These are phyloP conservation scores for Epinephelus fuscoguttatus DNA, from an alignment of 2,113 vertebrate genomes.

Conservation along the genomic window DNA sequence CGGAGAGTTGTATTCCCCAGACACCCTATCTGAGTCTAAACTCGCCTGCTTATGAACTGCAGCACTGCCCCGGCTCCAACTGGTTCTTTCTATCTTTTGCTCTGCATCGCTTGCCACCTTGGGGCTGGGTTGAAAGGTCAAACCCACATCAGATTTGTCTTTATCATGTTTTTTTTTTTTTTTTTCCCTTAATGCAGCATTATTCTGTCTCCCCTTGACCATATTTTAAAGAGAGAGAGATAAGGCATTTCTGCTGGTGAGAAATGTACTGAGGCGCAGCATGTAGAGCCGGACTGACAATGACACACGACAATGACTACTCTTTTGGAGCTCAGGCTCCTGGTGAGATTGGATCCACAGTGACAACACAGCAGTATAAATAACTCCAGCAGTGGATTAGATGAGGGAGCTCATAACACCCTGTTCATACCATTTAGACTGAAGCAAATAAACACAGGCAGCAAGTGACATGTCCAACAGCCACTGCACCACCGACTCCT, in stretches of 20 bases:
- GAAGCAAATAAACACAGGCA: slow-evolving; percentile 58
- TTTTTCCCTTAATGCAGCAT: slow-evolving; percentile 16
- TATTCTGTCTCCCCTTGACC: slow-evolving; percentile 8
- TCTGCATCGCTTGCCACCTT: slow-evolving; percentile 35
- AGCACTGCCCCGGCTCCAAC: slow-evolving; percentile 5
- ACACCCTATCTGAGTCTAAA: slow-evolving; percentile 28
- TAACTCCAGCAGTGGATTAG: slow-evolving; percentile 68
- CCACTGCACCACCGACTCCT: slow-evolving; percentile 25
- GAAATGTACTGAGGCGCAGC: slow-evolving; percentile 21
- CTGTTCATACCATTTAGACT: slow-evolving; percentile 58
- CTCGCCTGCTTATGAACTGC: slow-evolving; percentile 19
- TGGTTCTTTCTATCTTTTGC: slow-evolving; percentile 32
- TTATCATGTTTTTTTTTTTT: slow-evolving; percentile 28
- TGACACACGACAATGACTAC: slow-evolving; percentile 63
- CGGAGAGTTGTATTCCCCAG: slow-evolving; percentile 48
- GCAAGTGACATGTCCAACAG: slow-evolving; percentile 56
- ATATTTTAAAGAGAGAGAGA: slow-evolving; percentile 21
- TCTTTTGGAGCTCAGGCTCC: slow-evolving; percentile 46
- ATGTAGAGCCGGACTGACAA: slow-evolving; percentile 42
- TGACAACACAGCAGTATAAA: slow-evolving; percentile 71
- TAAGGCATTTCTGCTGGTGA: slow-evolving; percentile 21
- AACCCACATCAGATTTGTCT: slow-evolving; percentile 53
- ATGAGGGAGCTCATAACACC: slow-evolving; percentile 60
- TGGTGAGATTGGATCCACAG: slow-evolving; percentile 57
- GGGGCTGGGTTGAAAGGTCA: slow-evolving; percentile 61